These are phyloP conservation scores for Tetanocera ferruginea DNA, from an alignment of 2,888 invertebrate genomes.

Conservation along the genomic window DNA sequence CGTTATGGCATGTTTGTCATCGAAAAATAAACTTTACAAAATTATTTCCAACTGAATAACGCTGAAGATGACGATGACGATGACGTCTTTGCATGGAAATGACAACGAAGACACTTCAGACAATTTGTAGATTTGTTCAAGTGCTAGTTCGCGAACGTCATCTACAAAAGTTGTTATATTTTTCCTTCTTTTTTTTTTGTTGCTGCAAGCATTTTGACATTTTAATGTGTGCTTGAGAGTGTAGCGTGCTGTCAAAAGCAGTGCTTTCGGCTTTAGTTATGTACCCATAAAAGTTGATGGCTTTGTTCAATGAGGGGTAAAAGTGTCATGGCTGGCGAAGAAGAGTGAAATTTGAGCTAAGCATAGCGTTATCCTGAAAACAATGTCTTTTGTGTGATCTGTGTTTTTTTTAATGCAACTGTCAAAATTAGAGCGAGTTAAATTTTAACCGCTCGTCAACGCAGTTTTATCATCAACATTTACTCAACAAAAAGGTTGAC, in stretches of 20 bases:
- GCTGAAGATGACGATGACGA: neutral
- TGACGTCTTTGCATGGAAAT: slow-evolving; percentile 54
- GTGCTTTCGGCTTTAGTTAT: neutral
- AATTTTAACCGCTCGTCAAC: neutral
- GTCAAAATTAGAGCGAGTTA: slow-evolving; percentile 29
- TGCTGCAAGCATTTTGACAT: neutral
- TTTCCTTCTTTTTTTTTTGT: neutral
- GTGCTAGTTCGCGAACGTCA: neutral
- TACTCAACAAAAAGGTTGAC: neutral
- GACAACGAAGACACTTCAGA: slow-evolving; percentile 62
- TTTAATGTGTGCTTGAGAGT: neutral
- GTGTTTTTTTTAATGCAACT: neutral
- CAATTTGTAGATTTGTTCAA: slow-evolving; percentile 60
- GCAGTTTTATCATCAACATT: neutral
- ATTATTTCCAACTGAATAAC: neutral
- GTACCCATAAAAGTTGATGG: neutral
- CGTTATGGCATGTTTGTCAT: neutral
- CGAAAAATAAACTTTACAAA: neutral
- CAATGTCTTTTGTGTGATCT: neutral
- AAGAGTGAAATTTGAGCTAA: neutral
- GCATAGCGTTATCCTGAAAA: no score
- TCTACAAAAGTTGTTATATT: neutral
- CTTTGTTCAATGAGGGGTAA: neutral
- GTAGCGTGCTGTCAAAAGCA: slow-evolving; percentile 3
- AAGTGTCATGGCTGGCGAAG: neutral